A percentile compares a stretch with the other conserved stretches of the same genome.
These are phyloP conservation scores for Montifringilla adamsi DNA, from an alignment of 2,113 vertebrate genomes.

Conservation along the genomic window DNA sequence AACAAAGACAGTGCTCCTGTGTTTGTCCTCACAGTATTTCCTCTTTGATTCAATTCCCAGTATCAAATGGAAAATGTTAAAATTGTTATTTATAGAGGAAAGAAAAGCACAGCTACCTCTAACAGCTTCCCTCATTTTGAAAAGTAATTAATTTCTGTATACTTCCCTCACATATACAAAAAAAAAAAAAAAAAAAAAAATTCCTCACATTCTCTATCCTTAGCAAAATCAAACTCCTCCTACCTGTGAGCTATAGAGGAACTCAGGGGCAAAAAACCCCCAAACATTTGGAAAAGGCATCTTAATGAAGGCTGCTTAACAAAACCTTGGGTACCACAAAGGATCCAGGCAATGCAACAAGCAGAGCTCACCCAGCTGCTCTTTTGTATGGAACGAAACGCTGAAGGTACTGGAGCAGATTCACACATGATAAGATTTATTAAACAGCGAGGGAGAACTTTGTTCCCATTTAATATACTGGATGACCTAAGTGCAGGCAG, in stretches of 20 bases:
- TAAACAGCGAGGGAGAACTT: not conserved
- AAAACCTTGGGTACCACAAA: not conserved
- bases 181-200: no score
- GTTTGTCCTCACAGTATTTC: not conserved
- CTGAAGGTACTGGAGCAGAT: not conserved
- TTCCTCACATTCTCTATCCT: not conserved
- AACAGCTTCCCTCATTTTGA: not conserved
- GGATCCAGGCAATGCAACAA: not conserved
- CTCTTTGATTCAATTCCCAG: not conserved
- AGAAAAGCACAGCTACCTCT: not conserved
- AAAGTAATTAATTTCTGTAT: not conserved
- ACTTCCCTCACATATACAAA: not conserved
- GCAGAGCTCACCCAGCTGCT: not conserved
- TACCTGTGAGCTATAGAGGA: not conserved
- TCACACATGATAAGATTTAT: not conserved
- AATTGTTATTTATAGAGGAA: not conserved
- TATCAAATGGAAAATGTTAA: not conserved
- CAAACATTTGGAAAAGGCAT: not conserved
- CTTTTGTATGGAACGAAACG: not conserved
- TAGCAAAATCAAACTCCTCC: not conserved
- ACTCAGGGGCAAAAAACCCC: accelerated
- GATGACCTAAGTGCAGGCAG: conserved; percentile 23
- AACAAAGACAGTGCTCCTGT: not conserved
- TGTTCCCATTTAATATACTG: conserved; percentile 24
- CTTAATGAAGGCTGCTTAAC: not conserved